phyloP scores from a whole-genome alignment of 1,140 invertebrate species.

The Scaptomyza hsui region DNA sequence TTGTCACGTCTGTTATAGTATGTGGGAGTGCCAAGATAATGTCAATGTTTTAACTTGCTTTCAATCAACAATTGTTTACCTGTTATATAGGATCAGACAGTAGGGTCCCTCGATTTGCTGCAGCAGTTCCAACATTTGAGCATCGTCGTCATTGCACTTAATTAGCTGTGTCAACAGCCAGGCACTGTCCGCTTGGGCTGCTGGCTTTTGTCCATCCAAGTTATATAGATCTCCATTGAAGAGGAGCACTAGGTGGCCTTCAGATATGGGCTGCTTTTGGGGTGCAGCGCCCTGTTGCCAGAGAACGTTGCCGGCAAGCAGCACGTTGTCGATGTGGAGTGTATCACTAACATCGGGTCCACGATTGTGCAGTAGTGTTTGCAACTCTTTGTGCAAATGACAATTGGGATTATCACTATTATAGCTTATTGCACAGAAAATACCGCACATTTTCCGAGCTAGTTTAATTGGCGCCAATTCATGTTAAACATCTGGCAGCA shows the following conservation, averaged over 20 bases:
- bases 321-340: conserved; percentile 26
- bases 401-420: neutral
- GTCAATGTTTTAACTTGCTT: too few species aligned
- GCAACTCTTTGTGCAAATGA: conserved; percentile 12
- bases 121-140: conserved; percentile 30
- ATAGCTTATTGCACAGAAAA: conserved; percentile 49
- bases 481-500: too few species aligned
- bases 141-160: conserved; percentile 27
- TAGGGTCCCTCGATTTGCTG: conserved; percentile 90
- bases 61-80: neutral
- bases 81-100: conserved; percentile 91
- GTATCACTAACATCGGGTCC: conserved; percentile 49
- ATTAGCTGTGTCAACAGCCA: conserved; percentile 45
- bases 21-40: too few species aligned
- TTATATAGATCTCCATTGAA: conserved; percentile 94
- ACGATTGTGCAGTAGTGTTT: conserved; percentile 42
- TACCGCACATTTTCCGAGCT: conserved; percentile 68
- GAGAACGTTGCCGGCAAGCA: conserved; percentile 86
- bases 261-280: conserved; percentile 87
- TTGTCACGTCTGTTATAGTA: conserved; percentile 83
- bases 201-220: conserved; percentile 69
- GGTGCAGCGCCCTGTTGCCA: conserved; percentile 88
- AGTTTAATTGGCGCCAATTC: too few species aligned
- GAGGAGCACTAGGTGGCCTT: conserved; percentile 86
- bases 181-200: conserved; percentile 42